Percentiles rank a stretch among this genome's conserved stretches.
These are phyloP conservation scores for Hafferia zeledoni DNA, from an alignment of 2,797 vertebrate genomes.

Conservation along the genomic window DNA sequence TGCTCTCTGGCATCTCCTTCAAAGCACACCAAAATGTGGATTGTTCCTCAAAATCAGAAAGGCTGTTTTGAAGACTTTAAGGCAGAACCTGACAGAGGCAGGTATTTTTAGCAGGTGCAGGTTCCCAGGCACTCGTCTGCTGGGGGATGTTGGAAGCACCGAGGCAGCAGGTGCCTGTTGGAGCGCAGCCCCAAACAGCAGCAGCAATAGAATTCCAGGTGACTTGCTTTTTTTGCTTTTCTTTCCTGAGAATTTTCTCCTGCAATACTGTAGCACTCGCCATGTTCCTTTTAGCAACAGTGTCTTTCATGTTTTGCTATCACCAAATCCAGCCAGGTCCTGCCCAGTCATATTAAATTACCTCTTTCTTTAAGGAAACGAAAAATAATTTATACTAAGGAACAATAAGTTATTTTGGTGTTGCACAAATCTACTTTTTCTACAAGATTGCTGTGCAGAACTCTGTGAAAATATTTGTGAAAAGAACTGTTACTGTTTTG, in stretches of 20 bases:
- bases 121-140: slow-evolving; percentile 51
- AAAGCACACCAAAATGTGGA: slow-evolving; percentile 58
- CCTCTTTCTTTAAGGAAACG: slow-evolving; percentile 56
- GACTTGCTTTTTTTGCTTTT: not conserved
- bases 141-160: not conserved
- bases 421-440: slow-evolving; percentile 81
- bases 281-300: not conserved
- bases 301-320: slow-evolving; percentile 29
- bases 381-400: slow-evolving; percentile 74
- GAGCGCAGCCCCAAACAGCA: not conserved
- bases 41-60: slow-evolving; percentile 56
- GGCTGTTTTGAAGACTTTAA: not conserved
- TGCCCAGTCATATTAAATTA: slow-evolving; percentile 30
- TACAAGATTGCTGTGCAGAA: slow-evolving; percentile 78
- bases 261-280: not conserved
- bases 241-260: not conserved
- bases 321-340: slow-evolving; percentile 29
- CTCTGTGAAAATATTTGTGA: slow-evolving; percentile 80
- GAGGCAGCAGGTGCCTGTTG: not conserved
- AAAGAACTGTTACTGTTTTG: slow-evolving; percentile 72
- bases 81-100: not conserved
- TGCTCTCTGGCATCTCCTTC: slow-evolving; percentile 6
- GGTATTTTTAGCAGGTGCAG: not conserved
- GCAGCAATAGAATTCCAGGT: not conserved
- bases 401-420: slow-evolving; percentile 79